These are phyloP conservation scores for Aix galericulata DNA, from an alignment of 2,113 vertebrate species.

Conservation along the genomic window DNA sequence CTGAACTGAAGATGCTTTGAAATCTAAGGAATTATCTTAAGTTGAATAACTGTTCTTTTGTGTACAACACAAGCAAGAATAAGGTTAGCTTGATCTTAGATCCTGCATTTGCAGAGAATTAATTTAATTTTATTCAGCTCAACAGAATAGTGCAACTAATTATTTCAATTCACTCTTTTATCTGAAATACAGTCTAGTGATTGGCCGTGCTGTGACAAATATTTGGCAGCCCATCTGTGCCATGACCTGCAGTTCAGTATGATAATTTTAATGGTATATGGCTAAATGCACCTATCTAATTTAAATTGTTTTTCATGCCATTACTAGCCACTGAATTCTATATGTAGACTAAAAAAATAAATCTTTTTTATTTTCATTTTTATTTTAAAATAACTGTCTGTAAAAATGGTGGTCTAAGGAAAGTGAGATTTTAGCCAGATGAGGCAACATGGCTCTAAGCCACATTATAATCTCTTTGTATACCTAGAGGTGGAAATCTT, in stretches of 20 bases:
- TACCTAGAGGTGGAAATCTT: conserved; percentile 16
- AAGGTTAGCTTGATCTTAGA: neutral
- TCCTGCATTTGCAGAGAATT: neutral
- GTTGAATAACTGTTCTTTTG: neutral
- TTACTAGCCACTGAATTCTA: neutral
- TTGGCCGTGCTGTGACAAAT: neutral
- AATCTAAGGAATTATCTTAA: neutral
- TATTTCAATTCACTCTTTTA: neutral
- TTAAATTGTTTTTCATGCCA: neutral
- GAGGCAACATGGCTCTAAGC: neutral
- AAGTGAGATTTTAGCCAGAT: neutral
- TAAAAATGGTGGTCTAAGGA: neutral
- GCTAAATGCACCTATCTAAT: neutral
- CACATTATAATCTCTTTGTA: neutral
- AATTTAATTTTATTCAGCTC: neutral
- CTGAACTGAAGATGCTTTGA: neutral
- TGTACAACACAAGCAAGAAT: neutral
- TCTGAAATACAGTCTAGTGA: neutral
- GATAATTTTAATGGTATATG: conserved; percentile 6
- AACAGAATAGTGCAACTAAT: neutral
- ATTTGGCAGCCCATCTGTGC: conserved; percentile 6
- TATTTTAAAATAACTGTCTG: conserved; percentile 16
- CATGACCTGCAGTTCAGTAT: conserved; percentile 13
- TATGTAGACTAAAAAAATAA: neutral
- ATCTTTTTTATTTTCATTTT: too few relatives aligned